These are phyloP conservation scores for Phortica variegata DNA, from an alignment of 1,140 invertebrate species.

Conservation along the genomic window DNA sequence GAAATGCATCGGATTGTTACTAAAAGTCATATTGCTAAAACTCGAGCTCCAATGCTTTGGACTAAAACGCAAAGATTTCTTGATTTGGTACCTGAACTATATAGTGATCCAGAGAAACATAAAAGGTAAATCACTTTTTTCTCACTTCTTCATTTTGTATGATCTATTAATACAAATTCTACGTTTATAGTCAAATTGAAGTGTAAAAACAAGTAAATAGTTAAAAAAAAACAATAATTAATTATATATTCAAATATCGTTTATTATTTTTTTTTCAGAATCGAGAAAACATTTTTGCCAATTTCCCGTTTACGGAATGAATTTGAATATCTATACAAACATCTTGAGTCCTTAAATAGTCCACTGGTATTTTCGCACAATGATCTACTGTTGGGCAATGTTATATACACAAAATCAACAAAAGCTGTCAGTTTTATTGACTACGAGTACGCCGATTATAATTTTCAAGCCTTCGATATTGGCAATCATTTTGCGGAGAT, in stretches of 20 bases:
- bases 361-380: constrained; percentile 97
- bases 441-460: constrained; percentile 93
- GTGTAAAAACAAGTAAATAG: too few relatives aligned
- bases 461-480: constrained; percentile 96
- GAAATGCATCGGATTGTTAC: constrained; percentile 70
- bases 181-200: too few relatives aligned
- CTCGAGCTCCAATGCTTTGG: constrained; percentile 69
- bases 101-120: constrained; percentile 65
- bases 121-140: constrained; percentile 59
- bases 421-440: constrained; percentile 90
- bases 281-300: constrained; percentile 67
- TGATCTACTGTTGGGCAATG: constrained; percentile 92
- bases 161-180: neutral
- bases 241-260: constrained; percentile 4
- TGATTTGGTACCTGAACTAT: constrained; percentile 68
- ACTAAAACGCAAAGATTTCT: constrained; percentile 74
- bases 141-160: too few relatives aligned
- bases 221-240: too few relatives aligned
- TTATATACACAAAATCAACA: constrained; percentile 77
- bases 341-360: constrained; percentile 67
- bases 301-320: constrained; percentile 70
- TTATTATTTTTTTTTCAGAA: constrained; percentile 62
- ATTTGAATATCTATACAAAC: constrained; percentile 66
- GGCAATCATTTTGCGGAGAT: constrained; percentile 98
- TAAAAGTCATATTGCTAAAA: constrained; percentile 19